Base-by-base conservation (phyloP, 2,888 invertebrate species). In the Polymixis flavicincta region DNA sequence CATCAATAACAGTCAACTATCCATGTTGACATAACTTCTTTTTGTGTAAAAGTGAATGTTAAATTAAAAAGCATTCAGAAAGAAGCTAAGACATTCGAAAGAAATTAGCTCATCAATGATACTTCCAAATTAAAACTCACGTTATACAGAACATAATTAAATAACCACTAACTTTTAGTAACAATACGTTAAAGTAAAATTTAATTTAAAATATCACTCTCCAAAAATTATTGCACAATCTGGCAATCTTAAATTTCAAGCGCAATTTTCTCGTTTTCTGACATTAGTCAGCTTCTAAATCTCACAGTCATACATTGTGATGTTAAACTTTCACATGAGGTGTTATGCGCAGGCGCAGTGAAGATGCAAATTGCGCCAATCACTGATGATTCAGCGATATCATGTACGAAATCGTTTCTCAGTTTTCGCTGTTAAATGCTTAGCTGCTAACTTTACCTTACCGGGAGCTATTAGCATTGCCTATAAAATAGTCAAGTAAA, bases 281-380 rank as follows among this genome's bases (percentile, higher is more conserved):
- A 75, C 80, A 79, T 88, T 87, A 88, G 69, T 85, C 87, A 87
- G 87, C 84, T 76, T 55, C 77, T 72, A 83, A 80, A 86, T 82
- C 79, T 73, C 74, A 75, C 77, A 83, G 83, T 87, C 77, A 76
- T 71, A 80, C 66, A 74, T 79, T 72, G 78, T 83, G 79, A 71
- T 55, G 74, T 42, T 67, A 59, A 75, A 85, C 87, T 87, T 88
- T 87, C 87, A 83, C 85, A 74, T 76, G 52, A 65, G 52, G 42
- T 73, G 78, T 72, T 80, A 69, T 76, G 78, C 80, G 77, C 78
- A 65, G 72, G 67, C 78, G 81, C 78, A 61, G 64, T 70, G 82
- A 76, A 79, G 79, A 87, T 88, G 82, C 87, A 88, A 87, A 87
- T 87, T 77, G 77, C 79, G 76, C 65, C 83, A 78, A 88, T 88